A percentile compares a stretch with the other conserved stretches of the same genome.
Conservation (phyloP, 1,140 invertebrate species). For the Ruditapes philippinarum region DNA sequence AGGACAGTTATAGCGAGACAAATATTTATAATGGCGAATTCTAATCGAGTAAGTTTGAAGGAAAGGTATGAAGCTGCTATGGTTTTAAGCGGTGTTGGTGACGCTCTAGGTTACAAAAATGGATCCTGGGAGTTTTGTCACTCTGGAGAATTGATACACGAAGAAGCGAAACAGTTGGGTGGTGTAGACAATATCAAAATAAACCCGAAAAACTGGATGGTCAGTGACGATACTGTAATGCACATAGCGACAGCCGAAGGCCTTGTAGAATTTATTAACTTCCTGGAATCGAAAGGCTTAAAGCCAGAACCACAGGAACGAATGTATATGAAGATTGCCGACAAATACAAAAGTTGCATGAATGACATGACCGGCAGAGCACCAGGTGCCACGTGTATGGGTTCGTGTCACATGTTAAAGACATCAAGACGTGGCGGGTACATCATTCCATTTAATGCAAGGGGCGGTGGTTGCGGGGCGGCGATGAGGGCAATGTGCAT, state of each 20-base stretch:
- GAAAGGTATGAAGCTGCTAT: constrained; percentile 75
- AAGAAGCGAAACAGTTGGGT: constrained; percentile 75
- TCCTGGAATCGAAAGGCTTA: constrained; percentile 66
- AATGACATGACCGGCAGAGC: constrained; percentile 79
- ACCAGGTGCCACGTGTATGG: constrained; percentile 65
- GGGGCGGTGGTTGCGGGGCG: constrained; percentile 84
- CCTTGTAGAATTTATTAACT: neutral
- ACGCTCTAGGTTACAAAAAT: constrained; percentile 81
- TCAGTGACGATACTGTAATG: constrained; percentile 78
- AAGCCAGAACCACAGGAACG: constrained; percentile 43
- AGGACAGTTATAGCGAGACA: too few species aligned
- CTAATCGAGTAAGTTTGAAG: neutral
- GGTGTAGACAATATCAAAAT: constrained; percentile 74
- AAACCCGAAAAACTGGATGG: constrained; percentile 67
- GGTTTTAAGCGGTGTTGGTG: constrained; percentile 82
- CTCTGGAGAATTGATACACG: constrained; percentile 76
- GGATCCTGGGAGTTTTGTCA: constrained; percentile 82
- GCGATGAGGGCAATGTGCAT: constrained; percentile 86
- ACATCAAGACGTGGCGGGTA: constrained; percentile 15
- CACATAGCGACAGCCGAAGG: constrained; percentile 71
- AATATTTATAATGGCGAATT: neutral
- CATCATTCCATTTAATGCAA: constrained; percentile 32
- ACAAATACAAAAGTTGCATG: constrained; percentile 79
- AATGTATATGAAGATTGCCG: constrained; percentile 68
- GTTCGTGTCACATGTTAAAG: neutral